Percentiles rank a stretch among this genome's conserved stretches.
Conservation (phyloP, 2,797 vertebrate genomes). For the Phoxinus dragarum region DNA sequence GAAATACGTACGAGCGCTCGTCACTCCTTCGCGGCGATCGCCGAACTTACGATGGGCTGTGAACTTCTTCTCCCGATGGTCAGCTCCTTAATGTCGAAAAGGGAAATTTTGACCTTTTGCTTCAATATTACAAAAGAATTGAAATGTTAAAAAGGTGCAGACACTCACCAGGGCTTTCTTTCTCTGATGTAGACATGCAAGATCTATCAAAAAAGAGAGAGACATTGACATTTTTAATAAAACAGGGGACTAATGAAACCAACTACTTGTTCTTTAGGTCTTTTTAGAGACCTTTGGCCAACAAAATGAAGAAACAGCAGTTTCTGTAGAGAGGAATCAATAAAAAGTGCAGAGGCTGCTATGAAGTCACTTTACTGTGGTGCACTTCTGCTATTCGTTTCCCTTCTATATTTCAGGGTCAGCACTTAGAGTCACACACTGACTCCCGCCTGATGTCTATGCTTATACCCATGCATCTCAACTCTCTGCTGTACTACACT, state of each 20-base stretch:
- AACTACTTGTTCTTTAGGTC: conserved; percentile 29
- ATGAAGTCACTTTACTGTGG: conserved; percentile 34
- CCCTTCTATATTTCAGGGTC: conserved; percentile 32
- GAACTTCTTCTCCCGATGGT: conserved; percentile 76
- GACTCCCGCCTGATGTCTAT: conserved; percentile 23
- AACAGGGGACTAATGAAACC: conserved; percentile 46
- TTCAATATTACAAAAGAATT: not conserved
- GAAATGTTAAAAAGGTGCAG: conserved; percentile 6
- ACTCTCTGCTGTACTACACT: conserved; percentile 4
- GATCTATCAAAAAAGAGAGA: conserved; percentile 77
- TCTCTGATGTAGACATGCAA: conserved; percentile 77
- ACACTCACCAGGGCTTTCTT: conserved; percentile 80
- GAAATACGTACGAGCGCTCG: conserved; percentile 79
- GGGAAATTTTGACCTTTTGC: conserved; percentile 61
- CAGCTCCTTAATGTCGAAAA: conserved; percentile 65
- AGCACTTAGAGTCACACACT: conserved; percentile 27
- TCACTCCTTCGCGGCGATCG: conserved; percentile 71
- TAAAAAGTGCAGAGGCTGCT: conserved; percentile 30
- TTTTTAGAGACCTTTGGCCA: conserved; percentile 30
- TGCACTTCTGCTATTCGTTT: conserved; percentile 25
- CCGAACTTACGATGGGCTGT: conserved; percentile 73
- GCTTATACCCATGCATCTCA: conserved; percentile 21
- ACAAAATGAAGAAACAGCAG: conserved; percentile 27
- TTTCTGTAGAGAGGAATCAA: conserved; percentile 34
- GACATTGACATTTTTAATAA: conserved; percentile 51